Evolutionary conservation across 2,888 invertebrate species (phyloP), one percentile per base, ranked within the genome.

Genomic region (Stenichneumon culpator): DNA sequence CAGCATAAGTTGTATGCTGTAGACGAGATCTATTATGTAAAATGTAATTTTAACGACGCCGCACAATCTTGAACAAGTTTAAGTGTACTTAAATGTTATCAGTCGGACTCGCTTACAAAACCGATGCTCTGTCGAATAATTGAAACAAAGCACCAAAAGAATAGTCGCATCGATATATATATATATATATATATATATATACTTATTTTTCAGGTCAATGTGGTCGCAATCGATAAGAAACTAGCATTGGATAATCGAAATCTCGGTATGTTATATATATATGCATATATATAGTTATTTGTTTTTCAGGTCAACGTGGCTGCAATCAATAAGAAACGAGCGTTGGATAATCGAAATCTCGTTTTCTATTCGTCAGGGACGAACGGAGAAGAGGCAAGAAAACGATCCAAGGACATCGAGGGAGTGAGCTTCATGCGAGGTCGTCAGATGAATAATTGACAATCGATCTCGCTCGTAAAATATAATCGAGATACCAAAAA

Each of bases 391-490:
- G 36, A 28, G 44, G 36, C 14, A 39, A 36, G 39, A 6, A 68
- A 6, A 68, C 54, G 67, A 47, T 67, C 44, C 77, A 47, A 19
- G n/a, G 36, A 54, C 32, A 22, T 7, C 19, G 81, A 74, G 73
- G 32, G 78, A 74, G 73, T 60, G 81, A 81, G 72, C 74, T 74
- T 78, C 69, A 65, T 84, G 81, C 81, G 81, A 84, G 84, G 84
- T 81, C 78, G 54, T 54, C 47, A 6, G 68, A 77, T 72, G 77
- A 81, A 84, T 81, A 78, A 81, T 74, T 81, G 81, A 74, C 84
- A 69, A 78, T 84, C 84, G 81, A 84, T 84, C 60, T 77, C 28
- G 11, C 65, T 80, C 68, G 72, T 77, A 77, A 73, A 80, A 63
- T 50, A 25, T 60, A 77, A 52, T 65, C 32, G 54, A 47, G 57